These are phyloP conservation scores for Pholis gunnellus DNA, from an alignment of 2,113 vertebrate species.

Conservation along the genomic window DNA sequence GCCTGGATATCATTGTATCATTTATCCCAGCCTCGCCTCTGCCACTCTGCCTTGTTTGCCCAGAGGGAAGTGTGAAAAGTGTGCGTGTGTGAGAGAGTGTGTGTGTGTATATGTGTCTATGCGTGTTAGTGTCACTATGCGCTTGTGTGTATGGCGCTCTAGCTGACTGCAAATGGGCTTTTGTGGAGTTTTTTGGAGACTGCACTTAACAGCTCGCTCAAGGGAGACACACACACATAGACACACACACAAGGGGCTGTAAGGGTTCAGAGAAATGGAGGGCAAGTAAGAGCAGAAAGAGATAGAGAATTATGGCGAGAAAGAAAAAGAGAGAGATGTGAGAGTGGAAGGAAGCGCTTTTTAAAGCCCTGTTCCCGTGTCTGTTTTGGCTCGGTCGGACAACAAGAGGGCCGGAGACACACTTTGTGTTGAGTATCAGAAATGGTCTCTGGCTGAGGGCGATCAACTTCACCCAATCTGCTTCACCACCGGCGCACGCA, in stretches of 20 bases:
- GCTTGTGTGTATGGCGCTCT: constrained; percentile 48
- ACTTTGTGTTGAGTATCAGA: constrained; percentile 66
- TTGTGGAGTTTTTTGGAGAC: constrained; percentile 83
- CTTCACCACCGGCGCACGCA: constrained; percentile 22
- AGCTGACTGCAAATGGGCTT: constrained; percentile 83
- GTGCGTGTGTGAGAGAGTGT: constrained; percentile 65
- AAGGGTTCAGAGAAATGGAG: constrained; percentile 73
- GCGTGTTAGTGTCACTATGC: constrained; percentile 69
- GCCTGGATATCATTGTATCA: constrained; percentile 89
- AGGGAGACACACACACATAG: constrained; percentile 73
- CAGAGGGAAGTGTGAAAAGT: constrained; percentile 81
- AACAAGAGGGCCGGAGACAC: constrained; percentile 58
- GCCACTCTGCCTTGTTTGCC: constrained; percentile 78
- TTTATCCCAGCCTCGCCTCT: constrained; percentile 82
- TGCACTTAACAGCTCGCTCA: constrained; percentile 85
- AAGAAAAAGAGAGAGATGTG: constrained; percentile 50
- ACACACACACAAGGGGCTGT: constrained; percentile 56
- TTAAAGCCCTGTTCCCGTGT: constrained; percentile 57
- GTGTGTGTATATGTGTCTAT: constrained; percentile 61
- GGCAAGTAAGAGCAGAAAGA: constrained; percentile 62
- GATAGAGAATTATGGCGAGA: constrained; percentile 63
- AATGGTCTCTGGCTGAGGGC: constrained; percentile 67
- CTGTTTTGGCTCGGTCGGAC: constrained; percentile 71
- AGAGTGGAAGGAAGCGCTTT: constrained; percentile 73
- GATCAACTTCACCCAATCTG: constrained; percentile 59